Base-by-base conservation (phyloP, 2,888 invertebrate genomes). In the Coenonympha arcania region DNA sequence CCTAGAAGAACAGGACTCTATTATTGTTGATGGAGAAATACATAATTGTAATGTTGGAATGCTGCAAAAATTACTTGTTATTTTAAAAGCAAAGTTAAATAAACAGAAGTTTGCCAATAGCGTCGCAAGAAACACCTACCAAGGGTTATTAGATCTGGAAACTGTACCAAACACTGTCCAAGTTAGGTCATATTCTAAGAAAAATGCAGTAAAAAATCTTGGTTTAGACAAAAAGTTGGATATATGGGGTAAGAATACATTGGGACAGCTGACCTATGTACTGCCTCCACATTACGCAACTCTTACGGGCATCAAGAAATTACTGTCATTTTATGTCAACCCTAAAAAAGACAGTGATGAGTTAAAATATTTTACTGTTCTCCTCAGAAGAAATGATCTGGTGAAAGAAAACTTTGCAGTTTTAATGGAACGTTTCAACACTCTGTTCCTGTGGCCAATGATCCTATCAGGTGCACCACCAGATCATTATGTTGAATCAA, bases 261-360 rank as follows among this genome's bases (percentile, higher is more conserved):
- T 69, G 48, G 50, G 51, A 15, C 41, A 44, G 1, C 40, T 61
- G 20, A 60, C 60, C 9, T 71, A 70, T 70, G 70, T 81, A 3
- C 54, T 83, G 0, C 83, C 83, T 13, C 80, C 83, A 8, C 68
- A 78, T 50, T 76, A 75, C 56, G 62, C 72, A 2, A 78, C 74
- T 28, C 71, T 82, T 24, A 79, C 71, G 24, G 84, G 78, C 0
- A 76, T 76, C 48, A 75, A 65, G 59, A 66, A 68, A 47, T 50
- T 84, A 52, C 71, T 80, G 68, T 49, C 64, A 5, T 62, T 61
- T 63, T 28, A 45, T 15, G 56, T 69, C 4, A 52, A 56, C 30
- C 4, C 53, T 8, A 62, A 50, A 36, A 20, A 55, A 8, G 44
- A 37, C 3, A 55, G 54, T 26, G 59, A 61, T 3, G 37, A 47